These are phyloP conservation scores for Acrocera orbiculus DNA, from an alignment of 2,888 invertebrate genomes.

Conservation along the genomic window DNA sequence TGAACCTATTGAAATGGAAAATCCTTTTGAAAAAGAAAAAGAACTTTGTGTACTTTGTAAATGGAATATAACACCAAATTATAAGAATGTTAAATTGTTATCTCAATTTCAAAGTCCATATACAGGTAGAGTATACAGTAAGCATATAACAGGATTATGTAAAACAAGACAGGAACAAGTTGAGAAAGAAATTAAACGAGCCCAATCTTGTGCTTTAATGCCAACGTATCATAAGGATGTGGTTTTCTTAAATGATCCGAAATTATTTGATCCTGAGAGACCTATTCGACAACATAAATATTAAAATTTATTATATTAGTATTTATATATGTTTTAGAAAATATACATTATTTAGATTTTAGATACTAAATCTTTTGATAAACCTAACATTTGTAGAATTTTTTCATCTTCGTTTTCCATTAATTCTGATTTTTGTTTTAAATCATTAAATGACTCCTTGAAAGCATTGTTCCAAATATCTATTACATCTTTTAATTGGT, in stretches of 20 bases:
- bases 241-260: slow-evolving; percentile 69
- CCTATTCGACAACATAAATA: slow-evolving; percentile 66
- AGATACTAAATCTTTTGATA: slow-evolving; percentile 4
- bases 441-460: slow-evolving; percentile 16
- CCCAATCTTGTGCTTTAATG: slow-evolving; percentile 70
- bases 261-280: slow-evolving; percentile 73
- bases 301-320: slow-evolving; percentile 28
- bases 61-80: slow-evolving; percentile 62
- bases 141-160: slow-evolving; percentile 89
- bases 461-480: slow-evolving; percentile 20
- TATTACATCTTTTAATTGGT: slow-evolving; percentile 16
- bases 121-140: slow-evolving; percentile 81
- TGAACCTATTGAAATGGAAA: slow-evolving; percentile 40
- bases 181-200: slow-evolving; percentile 52
- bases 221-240: slow-evolving; percentile 63
- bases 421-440: slow-evolving; percentile 14
- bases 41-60: slow-evolving; percentile 67
- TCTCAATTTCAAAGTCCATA: slow-evolving; percentile 93
- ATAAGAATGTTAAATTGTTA: slow-evolving; percentile 78
- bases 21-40: slow-evolving; percentile 64
- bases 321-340: too few relatives aligned
- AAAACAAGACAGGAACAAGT: slow-evolving; percentile 57
- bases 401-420: slow-evolving; percentile 7
- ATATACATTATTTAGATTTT: too few relatives aligned
- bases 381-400: slow-evolving; percentile 2